Conservation (phyloP, 2,797 vertebrate genomes). For the Malurus leucopterus region DNA sequence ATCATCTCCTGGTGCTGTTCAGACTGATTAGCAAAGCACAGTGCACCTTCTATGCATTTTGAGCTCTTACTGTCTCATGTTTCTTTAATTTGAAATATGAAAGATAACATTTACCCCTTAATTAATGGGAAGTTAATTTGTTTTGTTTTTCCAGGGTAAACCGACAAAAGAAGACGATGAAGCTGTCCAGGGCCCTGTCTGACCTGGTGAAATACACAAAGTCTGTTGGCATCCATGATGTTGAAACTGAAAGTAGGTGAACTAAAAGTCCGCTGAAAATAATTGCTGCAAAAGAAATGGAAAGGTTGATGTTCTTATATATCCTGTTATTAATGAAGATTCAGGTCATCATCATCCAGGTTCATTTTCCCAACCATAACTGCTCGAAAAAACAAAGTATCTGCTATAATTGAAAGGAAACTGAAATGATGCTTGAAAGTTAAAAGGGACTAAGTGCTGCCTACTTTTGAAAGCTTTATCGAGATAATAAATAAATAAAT, state of each 20-base stretch:
- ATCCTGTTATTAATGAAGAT: background rate
- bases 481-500: background rate
- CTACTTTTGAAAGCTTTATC: background rate
- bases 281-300: background rate
- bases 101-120: background rate
- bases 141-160: conserved; percentile 65
- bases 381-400: background rate
- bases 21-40: background rate
- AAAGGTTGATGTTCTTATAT: background rate
- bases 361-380: background rate
- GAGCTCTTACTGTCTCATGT: background rate
- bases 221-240: conserved; percentile 89
- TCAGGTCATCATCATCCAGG: background rate
- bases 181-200: conserved; percentile 92
- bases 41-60: background rate
- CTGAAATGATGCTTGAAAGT: background rate
- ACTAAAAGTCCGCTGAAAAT: background rate
- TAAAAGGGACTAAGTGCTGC: background rate
- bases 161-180: conserved; percentile 93
- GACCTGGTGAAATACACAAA: conserved; percentile 96
- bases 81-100: background rate
- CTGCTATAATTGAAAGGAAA: background rate
- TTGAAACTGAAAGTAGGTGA: conserved; percentile 84
- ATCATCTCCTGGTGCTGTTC: background rate
- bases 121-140: background rate